Base-by-base conservation (phyloP, 1,140 invertebrate genomes). In the Manduca sexta region DNA sequence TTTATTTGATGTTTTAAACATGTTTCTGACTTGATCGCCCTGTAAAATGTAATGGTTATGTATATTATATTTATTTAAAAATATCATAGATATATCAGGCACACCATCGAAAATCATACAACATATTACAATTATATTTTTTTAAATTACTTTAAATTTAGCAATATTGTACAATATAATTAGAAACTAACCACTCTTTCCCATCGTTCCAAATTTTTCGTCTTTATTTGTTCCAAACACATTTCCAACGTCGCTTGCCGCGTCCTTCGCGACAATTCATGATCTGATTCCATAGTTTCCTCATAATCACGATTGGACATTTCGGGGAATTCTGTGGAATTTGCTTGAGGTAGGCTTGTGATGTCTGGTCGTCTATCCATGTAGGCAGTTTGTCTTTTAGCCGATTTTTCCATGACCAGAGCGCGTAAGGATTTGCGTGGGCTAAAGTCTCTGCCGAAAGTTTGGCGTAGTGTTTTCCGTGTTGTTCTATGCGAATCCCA, bases 401-500 rank as follows among this genome's bases (percentile, higher is more conserved):
- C 74, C 0, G 78, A 73, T 60, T 80, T 76, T 45, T 84, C 77
- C 76, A 84, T 80, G 2, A 84, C 80, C 11, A 84, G 40, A 0
- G 80, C 62, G 13, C 80, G 43, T 43, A 84, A 54, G 10, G 80
- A 81, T 53, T 82, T 84, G 31, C 74, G 56, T 5, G 60, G 68
- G n/a, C 72, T 78, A 29, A 78, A 80, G 55, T 81, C 76, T 61
- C 68, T 76, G 1, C 80, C 80, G 10, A 84, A 72, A 8, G 80
- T 84, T 48, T 80, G 64, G 39, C 78, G 51, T 31, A 84, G 41
- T 0, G 77, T 84, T 62, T 74, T 72, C n/a, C 78, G 57, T 1
- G 80, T 84, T 1, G 70, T 79, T 53, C 76, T 68, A 42, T 84
- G 80, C 0, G 80, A 84, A 41, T 84, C 80, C 77, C 80, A 84